Evolutionary conservation across 2,113 vertebrate species (phyloP).

Genomic region (Candoia aspera): DNA sequence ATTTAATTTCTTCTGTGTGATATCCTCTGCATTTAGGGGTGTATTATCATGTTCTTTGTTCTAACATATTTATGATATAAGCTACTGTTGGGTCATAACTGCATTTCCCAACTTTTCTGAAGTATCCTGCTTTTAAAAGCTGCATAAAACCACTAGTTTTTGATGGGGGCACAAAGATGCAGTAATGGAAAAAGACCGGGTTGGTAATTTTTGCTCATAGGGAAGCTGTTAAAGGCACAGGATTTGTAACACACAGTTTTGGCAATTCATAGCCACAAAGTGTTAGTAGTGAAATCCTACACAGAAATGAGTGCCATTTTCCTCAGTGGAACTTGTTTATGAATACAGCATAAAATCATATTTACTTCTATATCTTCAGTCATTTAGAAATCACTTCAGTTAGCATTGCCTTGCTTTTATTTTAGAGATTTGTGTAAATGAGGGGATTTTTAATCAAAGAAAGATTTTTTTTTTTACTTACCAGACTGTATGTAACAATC

Average conservation of each 20-base stretch:
- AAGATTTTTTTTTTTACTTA: neutral
- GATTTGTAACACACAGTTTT: neutral
- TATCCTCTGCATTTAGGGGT: neutral
- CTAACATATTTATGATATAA: neutral
- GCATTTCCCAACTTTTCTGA: neutral
- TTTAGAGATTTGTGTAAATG: neutral
- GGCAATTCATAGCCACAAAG: neutral
- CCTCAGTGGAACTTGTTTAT: neutral
- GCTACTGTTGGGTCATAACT: neutral
- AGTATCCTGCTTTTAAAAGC: neutral
- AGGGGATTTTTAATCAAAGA: neutral
- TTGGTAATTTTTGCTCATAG: neutral
- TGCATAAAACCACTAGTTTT: neutral
- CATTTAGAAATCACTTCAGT: neutral
- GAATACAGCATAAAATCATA: neutral
- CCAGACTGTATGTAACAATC: neutral
- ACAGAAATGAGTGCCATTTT: neutral
- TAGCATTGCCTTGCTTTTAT: neutral
- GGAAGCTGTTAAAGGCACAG: neutral
- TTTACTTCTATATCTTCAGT: neutral
- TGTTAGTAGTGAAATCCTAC: neutral
- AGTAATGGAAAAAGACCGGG: neutral
- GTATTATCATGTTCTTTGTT: neutral
- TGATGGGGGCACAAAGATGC: neutral
- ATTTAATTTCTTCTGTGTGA: neutral